These are phyloP conservation scores for Tenebrio molitor DNA, from an alignment of 1,140 invertebrate species.

Conservation along the genomic window DNA sequence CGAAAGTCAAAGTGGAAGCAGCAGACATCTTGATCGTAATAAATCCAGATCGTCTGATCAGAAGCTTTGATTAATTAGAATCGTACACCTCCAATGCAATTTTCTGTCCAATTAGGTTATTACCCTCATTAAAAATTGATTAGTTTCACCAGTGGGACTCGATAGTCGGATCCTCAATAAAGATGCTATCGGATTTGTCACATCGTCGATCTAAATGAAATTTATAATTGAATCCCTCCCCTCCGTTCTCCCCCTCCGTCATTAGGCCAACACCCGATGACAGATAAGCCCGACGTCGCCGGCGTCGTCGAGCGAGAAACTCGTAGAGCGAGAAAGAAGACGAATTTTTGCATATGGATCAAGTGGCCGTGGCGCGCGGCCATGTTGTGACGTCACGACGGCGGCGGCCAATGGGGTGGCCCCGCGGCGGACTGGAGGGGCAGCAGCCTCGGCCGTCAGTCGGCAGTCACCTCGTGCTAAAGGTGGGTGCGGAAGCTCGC, in stretches of 20 bases:
- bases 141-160: too few species aligned
- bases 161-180: neutral
- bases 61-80: too few species aligned
- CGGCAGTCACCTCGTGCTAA: constrained; percentile 51
- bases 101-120: neutral
- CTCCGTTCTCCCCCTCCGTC: neutral
- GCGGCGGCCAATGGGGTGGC: constrained; percentile 49
- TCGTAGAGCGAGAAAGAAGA: neutral
- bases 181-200: neutral
- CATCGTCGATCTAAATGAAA: neutral
- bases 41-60: too few species aligned
- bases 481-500: constrained; percentile 48
- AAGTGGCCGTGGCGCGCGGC: constrained; percentile 38
- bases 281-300: constrained; percentile 21
- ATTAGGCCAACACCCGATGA: too few species aligned
- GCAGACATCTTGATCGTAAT: too few species aligned
- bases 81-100: neutral
- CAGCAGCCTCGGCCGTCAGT: constrained; percentile 30
- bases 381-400: constrained; percentile 57
- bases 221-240: neutral
- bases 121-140: neutral
- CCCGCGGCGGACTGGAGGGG: constrained; percentile 29
- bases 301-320: neutral
- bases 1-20: too few species aligned
- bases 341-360: neutral